Conservation (phyloP, 1,140 invertebrate genomes). For the Rhagoletis pomonella region DNA sequence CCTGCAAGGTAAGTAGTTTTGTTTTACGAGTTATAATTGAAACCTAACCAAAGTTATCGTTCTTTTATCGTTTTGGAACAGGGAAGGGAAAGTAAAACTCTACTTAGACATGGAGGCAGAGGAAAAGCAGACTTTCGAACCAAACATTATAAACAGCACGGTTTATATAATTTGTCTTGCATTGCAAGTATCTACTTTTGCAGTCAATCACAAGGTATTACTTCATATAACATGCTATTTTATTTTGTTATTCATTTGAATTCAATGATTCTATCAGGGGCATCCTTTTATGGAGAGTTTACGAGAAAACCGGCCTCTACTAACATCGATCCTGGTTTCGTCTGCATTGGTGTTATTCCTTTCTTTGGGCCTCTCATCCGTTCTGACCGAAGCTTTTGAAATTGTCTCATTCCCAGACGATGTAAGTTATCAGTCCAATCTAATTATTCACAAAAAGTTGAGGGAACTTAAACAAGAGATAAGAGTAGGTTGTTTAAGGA, state of each 20-base stretch:
- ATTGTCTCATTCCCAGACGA: constrained; percentile 91
- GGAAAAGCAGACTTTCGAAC: constrained; percentile 92
- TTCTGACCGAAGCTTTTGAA: constrained; percentile 88
- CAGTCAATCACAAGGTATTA: constrained; percentile 96
- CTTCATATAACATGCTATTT: neutral
- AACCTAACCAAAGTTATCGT: neutral
- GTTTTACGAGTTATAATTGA: constrained; percentile 31
- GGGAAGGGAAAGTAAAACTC: constrained; percentile 77
- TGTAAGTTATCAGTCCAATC: constrained; percentile 76
- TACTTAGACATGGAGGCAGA: constrained; percentile 77
- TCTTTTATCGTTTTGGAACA: constrained; percentile 61
- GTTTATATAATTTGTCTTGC: constrained; percentile 99
- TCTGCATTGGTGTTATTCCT: constrained; percentile 84
- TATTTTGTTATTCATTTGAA: constrained; percentile 7
- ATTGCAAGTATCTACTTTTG: constrained; percentile 98
- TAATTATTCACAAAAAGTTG: too few species aligned
- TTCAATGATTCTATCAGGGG: constrained; percentile 80
- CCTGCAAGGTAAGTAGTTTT: constrained; percentile 78
- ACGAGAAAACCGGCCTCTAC: constrained; percentile 90
- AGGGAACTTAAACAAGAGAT: too few species aligned
- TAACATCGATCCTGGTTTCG: constrained; percentile 91
- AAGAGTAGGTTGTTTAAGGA: too few species aligned
- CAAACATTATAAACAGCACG: constrained; percentile 96
- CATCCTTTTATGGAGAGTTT: constrained; percentile 99
- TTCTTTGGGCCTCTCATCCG: constrained; percentile 85